Evolutionary conservation across 2,888 invertebrate genomes (phyloP).

Genomic region (Lysandra coridon): DNA sequence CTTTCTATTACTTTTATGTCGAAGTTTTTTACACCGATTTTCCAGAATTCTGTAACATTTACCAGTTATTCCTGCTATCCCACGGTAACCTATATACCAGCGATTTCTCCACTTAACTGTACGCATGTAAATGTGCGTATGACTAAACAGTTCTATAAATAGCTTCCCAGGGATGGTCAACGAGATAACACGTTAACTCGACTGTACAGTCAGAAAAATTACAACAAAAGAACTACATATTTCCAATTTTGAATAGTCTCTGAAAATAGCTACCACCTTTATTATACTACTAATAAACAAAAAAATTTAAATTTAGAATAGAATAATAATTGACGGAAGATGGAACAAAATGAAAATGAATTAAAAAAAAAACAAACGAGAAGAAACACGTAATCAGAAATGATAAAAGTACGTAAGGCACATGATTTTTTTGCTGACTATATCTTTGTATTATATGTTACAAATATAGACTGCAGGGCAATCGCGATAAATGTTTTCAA

Average conservation of each 20-base stretch:
- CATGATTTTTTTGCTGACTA: not conserved
- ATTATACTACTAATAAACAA: not conserved
- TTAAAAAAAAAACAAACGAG: not conserved
- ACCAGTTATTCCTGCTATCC: not conserved
- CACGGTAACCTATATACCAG: not conserved
- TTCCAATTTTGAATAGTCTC: not conserved
- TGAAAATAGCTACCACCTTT: not conserved
- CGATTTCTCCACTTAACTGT: constrained; percentile 12
- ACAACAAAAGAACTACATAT: not conserved
- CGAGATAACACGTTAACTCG: constrained; percentile 64
- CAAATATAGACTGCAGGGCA: constrained; percentile 53
- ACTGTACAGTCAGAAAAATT: constrained; percentile 51
- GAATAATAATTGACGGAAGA: not conserved
- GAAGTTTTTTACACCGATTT: not conserved
- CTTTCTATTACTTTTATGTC: not conserved
- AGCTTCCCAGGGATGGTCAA: constrained; percentile 58
- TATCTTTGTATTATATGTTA: constrained; percentile 40
- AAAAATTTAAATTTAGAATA: not conserved
- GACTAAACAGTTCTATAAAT: constrained; percentile 67
- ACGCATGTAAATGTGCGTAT: constrained; percentile 52
- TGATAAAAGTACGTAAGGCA: not conserved
- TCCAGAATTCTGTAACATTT: not conserved
- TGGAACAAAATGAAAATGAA: not conserved
- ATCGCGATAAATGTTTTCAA: too few relatives aligned
- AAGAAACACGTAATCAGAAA: not conserved